Percentiles rank a stretch among this genome's conserved stretches.
Evolutionary conservation across 2,113 vertebrate species (phyloP).

Genomic region (Prunella himalayana): DNA sequence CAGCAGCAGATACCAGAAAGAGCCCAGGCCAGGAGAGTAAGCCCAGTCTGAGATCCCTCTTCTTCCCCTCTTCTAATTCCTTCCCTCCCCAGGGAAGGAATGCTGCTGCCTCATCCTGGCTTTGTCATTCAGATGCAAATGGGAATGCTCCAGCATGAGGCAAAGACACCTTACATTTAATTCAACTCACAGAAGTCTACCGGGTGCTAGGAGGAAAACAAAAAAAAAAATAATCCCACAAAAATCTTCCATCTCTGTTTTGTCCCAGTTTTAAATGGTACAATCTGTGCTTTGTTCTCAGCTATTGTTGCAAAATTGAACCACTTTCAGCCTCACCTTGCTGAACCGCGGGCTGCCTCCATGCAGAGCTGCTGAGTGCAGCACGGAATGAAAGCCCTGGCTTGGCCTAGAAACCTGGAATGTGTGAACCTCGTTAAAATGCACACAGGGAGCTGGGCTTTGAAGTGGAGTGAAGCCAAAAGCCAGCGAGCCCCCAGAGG

Average conservation of each 20-base stretch:
- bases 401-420: slow-evolving; percentile 39
- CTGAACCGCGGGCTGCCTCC: neutral
- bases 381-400: neutral
- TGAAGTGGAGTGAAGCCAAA: neutral
- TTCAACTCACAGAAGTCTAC: neutral
- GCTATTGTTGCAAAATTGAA: slow-evolving; percentile 22
- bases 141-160: neutral
- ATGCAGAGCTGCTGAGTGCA: neutral
- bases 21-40: neutral
- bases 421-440: neutral
- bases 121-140: neutral
- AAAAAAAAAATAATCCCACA: neutral
- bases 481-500: neutral
- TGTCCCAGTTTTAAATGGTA: slow-evolving; percentile 14
- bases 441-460: neutral
- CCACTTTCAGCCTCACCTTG: slow-evolving; percentile 36
- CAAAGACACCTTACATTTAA: neutral
- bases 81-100: neutral
- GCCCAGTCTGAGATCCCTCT: neutral
- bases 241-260: slow-evolving; percentile 14
- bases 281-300: slow-evolving; percentile 36
- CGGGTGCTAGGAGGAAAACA: neutral
- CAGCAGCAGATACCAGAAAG: neutral
- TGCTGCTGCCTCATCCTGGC: neutral
- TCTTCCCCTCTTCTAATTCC: neutral